Base-by-base conservation (phyloP, 1,140 invertebrate species). In the Harlomillsia oculata region DNA sequence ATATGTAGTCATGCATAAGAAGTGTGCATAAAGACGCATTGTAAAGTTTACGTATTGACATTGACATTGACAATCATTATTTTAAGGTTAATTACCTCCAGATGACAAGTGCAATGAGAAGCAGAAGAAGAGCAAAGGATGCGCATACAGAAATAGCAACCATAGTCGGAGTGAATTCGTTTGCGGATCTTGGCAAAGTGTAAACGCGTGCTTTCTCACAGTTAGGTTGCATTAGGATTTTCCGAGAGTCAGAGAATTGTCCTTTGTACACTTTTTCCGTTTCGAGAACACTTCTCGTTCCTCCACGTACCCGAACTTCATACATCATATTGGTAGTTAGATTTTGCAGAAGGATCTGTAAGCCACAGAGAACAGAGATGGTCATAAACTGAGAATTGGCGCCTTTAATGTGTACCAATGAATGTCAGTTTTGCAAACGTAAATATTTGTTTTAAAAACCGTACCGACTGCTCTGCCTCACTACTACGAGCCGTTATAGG, bases 111-210 rank as follows among this genome's bases (percentile, higher is more conserved):
- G 80, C 81, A 66, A 80, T 75, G 44, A 85, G 77, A 52, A 81
- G 78, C 49, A 87, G 72, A 65, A 85, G 73, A 46, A 87, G 75
- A 50, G 82, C 80, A 63, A 85, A 80, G 57, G 78, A 78, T 62
- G 80, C 82, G 74, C 83, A 86, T 56, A 85, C 75, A 65, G 84
- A 77, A 43, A 81, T 82, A 58, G 83, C 83, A 63, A 86, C 73
- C 63, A 87, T 77, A 48, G 82, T 81, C 52, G 82, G 77, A 69
- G 80, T 82, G 59, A 86, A 76, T 67, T 82, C 79, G 64, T 76
- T 77, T 60, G 74, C 76, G 40, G 76, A 77, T 63, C 75, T 73
- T 46, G 72, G 69, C 66, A 76, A 70, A 58, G 28, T 76, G 48
- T 55, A 74, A 59, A 53, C 40, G 6, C 58, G 77, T 57, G 76